Evolutionary conservation across 2,113 vertebrate genomes (phyloP), one percentile per base, ranked within the genome.

Genomic region (Heterotilapia buettikoferi): DNA sequence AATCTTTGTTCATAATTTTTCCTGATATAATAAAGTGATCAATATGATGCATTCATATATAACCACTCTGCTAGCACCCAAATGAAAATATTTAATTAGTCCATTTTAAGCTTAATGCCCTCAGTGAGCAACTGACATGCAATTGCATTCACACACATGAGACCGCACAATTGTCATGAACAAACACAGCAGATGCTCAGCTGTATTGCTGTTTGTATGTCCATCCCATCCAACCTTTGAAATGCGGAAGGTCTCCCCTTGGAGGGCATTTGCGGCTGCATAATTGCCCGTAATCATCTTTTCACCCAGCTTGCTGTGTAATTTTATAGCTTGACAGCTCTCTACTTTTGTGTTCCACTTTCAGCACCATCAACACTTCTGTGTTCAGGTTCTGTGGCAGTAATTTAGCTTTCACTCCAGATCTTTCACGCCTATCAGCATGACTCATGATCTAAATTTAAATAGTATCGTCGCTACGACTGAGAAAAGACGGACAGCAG

Each of bases 251-350:
- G 88, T 91, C 86, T 92, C 84, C 88, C 87, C 91, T 92, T 76
- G 26, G 90, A 89, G 90, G 89, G 68, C 90, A 86, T 89, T 90
- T 61, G 53, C 82, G 9, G 90, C 57, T 36, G 54, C 83, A 92
- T 95, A 94, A 95, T 95, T 96, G 89, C 84, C 92, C 66, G 14
- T 94, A 95, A 95, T 95, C 94, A 93, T 92, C 93, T 88, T 82
- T 88, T 95, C 92, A 90, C 63, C 71, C 66, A 18, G 90, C 90
- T 80, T 4, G 66, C 85, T 84, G 87, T 92, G 94, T 92, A 90
- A 92, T 93, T 93, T 92, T 89, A 87, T 29, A 59, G 90, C 89
- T 91, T 92, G 93, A 92, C 91, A 92, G 92, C 90, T 90, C 91
- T 91, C 86, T 88, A 90, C 90, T 93, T 89, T 93, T 81, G 81